These are phyloP conservation scores for Athrips mouffetella DNA, from an alignment of 2,888 invertebrate genomes.

Conservation along the genomic window DNA sequence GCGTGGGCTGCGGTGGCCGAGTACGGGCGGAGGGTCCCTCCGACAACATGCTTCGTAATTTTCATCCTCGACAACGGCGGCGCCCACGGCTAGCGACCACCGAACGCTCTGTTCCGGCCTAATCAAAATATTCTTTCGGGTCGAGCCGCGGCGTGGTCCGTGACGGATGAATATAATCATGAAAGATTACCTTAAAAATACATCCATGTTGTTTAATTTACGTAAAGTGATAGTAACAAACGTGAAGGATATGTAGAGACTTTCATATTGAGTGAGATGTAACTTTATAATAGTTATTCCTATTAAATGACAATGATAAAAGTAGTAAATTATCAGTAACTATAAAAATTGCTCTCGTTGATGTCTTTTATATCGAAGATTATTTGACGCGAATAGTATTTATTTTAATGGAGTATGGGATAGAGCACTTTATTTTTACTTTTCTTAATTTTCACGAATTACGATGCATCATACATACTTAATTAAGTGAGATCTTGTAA, in stretches of 20 bases:
- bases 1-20: slow-evolving; percentile 29
- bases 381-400: not conserved
- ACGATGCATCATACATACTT: no score
- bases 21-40: slow-evolving; percentile 55
- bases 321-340: not conserved
- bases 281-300: no score
- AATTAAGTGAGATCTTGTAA: no score
- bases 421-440: no score
- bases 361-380: slow-evolving; percentile 44
- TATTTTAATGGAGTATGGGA: no score
- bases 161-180: not conserved
- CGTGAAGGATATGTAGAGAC: no score
- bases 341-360: slow-evolving; percentile 38
- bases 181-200: not conserved
- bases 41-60: slow-evolving; percentile 57
- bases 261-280: no score
- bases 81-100: slow-evolving; percentile 40
- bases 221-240: no score
- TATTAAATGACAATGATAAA: no score
- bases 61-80: slow-evolving; percentile 37
- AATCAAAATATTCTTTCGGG: slow-evolving; percentile 41
- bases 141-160: not conserved
- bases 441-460: no score
- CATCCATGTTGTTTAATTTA: no score
- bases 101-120: slow-evolving; percentile 40